A percentile compares a stretch with the other conserved stretches of the same genome.
Conservation (phyloP, 1,140 invertebrate species). For the Microplitis mediator region DNA sequence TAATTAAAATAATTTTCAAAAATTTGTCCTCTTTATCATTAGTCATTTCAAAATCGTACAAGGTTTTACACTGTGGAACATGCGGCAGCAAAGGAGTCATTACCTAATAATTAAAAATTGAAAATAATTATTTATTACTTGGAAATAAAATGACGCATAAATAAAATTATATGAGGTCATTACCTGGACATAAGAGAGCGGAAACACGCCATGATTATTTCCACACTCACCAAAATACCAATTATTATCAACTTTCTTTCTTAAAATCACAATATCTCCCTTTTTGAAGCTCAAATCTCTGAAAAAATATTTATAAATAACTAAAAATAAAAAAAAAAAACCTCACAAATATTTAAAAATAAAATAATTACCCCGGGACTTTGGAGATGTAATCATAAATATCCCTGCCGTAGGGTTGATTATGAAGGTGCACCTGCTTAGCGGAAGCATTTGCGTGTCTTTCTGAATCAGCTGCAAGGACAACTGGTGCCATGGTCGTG, state of each 20-base stretch:
- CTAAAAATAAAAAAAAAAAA: slow-evolving; percentile 14
- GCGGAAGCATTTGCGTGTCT: slow-evolving; percentile 51
- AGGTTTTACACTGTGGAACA: slow-evolving; percentile 86
- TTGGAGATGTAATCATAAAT: slow-evolving; percentile 86
- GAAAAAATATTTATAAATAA: slow-evolving; percentile 48
- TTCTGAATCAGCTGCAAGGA: slow-evolving; percentile 41
- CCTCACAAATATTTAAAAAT: slow-evolving; percentile 24
- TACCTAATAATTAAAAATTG: slow-evolving; percentile 63
- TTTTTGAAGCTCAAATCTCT: slow-evolving; percentile 91
- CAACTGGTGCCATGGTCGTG: slow-evolving; percentile 39
- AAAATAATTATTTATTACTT: background rate
- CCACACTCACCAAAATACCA: slow-evolving; percentile 89
- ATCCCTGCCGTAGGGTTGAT: slow-evolving; percentile 81
- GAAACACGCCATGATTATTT: slow-evolving; percentile 83
- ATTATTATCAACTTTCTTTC: slow-evolving; percentile 85
- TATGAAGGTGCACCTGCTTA: slow-evolving; percentile 55
- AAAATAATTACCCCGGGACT: slow-evolving; percentile 75
- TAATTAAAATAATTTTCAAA: no score
- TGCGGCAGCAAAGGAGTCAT: slow-evolving; percentile 78
- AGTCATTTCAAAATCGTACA: slow-evolving; percentile 91
- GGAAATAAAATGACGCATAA: background rate
- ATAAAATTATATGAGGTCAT: slow-evolving; percentile 6
- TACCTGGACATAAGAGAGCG: slow-evolving; percentile 86
- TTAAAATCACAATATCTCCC: slow-evolving; percentile 81
- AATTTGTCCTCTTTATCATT: slow-evolving; percentile 90